Conservation (phyloP, 2,888 invertebrate genomes). For the Lobophora halterata region DNA sequence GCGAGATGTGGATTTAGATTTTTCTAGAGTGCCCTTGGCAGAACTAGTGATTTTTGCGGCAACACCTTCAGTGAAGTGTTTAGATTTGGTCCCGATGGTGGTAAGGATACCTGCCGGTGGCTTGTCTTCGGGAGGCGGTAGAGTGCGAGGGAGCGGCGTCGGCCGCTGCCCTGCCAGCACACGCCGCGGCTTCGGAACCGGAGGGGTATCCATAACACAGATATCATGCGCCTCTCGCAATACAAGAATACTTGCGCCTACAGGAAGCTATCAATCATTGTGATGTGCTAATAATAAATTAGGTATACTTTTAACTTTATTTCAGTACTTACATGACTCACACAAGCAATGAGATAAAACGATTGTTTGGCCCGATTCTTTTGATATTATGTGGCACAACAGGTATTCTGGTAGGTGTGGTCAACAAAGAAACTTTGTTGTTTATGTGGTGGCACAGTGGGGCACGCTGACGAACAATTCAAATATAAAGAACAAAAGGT, state of each 20-base stretch:
- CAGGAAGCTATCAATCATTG: too few species aligned
- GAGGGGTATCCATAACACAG: conserved; percentile 67
- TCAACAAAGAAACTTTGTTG: too few species aligned
- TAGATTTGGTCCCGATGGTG: conserved; percentile 78
- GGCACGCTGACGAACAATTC: too few species aligned
- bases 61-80: conserved; percentile 79
- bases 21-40: conserved; percentile 70
- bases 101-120: conserved; percentile 68
- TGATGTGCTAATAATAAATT: too few species aligned
- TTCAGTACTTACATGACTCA: conserved; percentile 11
- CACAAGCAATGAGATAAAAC: not conserved
- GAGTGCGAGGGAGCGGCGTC: conserved; percentile 77
- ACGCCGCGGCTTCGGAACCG: conserved; percentile 29
- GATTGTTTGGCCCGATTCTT: conserved; percentile 2
- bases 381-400: too few species aligned
- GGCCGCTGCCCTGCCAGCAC: too few species aligned
- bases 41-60: conserved; percentile 72
- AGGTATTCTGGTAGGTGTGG: too few species aligned
- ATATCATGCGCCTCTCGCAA: too few species aligned
- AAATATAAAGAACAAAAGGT: too few species aligned
- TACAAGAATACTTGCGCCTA: too few species aligned
- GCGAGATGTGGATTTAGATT: conserved; percentile 70
- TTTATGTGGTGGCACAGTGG: too few species aligned
- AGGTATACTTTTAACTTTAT: too few species aligned
- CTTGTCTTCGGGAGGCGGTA: conserved; percentile 50